Percentiles rank a stretch among this genome's conserved stretches.
Evolutionary conservation across 2,113 vertebrate species (phyloP).

Genomic region (Balaenoptera acutorostrata): DNA sequence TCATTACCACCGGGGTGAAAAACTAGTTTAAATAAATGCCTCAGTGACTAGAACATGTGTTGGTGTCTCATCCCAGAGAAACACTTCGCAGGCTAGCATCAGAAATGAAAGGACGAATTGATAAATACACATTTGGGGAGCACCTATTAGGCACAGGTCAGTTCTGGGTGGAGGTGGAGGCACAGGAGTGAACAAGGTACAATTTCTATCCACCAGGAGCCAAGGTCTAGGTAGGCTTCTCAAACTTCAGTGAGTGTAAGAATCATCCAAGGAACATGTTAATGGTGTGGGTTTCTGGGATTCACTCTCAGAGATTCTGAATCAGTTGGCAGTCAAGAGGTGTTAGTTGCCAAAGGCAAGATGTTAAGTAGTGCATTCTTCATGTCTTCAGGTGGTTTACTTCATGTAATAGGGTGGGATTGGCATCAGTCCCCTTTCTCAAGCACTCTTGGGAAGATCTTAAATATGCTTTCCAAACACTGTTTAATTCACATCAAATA

Average conservation of each 20-base stretch:
- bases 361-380: background rate
- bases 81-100: background rate
- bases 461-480: background rate
- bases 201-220: background rate
- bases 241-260: background rate
- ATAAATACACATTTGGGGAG: background rate
- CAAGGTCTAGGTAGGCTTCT: background rate
- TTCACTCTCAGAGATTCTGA: background rate
- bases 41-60: background rate
- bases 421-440: background rate
- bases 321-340: background rate
- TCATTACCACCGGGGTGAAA: slow-evolving; percentile 39
- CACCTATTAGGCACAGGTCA: background rate
- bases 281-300: background rate
- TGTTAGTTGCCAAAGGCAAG: background rate
- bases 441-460: background rate
- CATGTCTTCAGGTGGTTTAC: background rate
- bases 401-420: background rate
- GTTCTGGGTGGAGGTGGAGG: background rate
- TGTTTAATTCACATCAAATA: background rate
- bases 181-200: background rate
- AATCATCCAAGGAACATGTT: background rate
- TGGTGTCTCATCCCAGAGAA: background rate
- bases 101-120: background rate
- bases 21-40: slow-evolving; percentile 4